A percentile compares a stretch with the other conserved stretches of the same genome.
Conservation (phyloP, 2,888 invertebrate genomes). For the Coremacera marginata region DNA sequence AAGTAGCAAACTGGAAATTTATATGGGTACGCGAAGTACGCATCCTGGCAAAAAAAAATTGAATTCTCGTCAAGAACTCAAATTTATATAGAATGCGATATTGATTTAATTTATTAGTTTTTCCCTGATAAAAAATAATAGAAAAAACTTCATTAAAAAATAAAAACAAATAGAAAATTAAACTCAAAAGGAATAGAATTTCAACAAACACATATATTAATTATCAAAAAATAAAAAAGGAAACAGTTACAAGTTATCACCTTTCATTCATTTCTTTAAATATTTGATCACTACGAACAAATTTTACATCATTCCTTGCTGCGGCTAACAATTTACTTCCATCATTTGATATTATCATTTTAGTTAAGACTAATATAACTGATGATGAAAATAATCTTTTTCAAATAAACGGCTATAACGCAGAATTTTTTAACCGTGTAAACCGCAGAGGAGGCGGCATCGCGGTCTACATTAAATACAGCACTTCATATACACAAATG, state of each 20-base stretch:
- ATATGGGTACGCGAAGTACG: background rate
- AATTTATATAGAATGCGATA: background rate
- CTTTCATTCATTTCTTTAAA: constrained; percentile 14
- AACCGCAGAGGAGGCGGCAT: too few relatives aligned
- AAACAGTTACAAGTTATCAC: background rate
- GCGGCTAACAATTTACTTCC: too few relatives aligned
- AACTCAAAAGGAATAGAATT: background rate
- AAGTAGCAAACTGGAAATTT: constrained; percentile 8
- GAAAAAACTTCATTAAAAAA: background rate
- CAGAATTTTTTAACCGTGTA: background rate
- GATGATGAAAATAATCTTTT: background rate
- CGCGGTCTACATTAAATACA: too few relatives aligned
- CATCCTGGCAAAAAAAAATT: background rate
- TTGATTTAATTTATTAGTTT: constrained; percentile 3
- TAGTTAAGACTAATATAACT: constrained; percentile 5
- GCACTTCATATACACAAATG: too few relatives aligned
- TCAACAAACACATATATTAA: background rate
- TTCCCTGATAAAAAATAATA: background rate
- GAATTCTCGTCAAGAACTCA: background rate
- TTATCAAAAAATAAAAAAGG: background rate
- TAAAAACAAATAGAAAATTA: too few relatives aligned
- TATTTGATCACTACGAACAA: background rate
- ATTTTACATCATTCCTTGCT: background rate
- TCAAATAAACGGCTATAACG: background rate
- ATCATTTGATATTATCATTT: background rate